Percentiles rank a stretch among this genome's conserved stretches.
phyloP scores from a whole-genome alignment of 2,888 invertebrate species.

The Linyphia triangularis region DNA sequence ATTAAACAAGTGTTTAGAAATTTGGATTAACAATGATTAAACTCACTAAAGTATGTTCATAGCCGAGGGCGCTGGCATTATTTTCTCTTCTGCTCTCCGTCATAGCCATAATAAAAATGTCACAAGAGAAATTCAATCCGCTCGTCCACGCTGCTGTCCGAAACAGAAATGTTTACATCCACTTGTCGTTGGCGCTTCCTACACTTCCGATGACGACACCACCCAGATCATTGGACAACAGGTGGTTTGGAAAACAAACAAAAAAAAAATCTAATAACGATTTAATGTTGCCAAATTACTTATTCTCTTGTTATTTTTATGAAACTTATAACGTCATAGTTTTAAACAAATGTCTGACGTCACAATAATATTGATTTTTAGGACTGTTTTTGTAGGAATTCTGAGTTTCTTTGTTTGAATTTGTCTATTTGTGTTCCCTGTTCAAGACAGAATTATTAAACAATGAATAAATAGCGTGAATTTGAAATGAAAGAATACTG shows the following conservation, averaged over 20 bases:
- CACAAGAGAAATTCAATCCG: slow-evolving; percentile 32
- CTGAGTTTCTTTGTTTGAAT: too few species aligned
- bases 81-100: slow-evolving; percentile 67
- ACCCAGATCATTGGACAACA: background rate
- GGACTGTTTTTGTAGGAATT: too few species aligned
- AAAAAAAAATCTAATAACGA: too few species aligned
- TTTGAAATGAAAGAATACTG: too few species aligned
- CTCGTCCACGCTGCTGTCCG: background rate
- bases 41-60: slow-evolving; percentile 86
- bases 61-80: slow-evolving; percentile 82
- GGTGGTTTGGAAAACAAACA: background rate
- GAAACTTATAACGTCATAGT: too few species aligned
- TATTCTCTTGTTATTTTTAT: too few species aligned
- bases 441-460: too few species aligned
- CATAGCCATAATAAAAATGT: slow-evolving; percentile 32
- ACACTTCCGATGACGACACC: slow-evolving; percentile 18
- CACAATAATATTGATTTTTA: too few species aligned
- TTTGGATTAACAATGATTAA: background rate
- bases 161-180: slow-evolving; percentile 47
- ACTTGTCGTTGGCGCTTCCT: slow-evolving; percentile 32
- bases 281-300: too few species aligned
- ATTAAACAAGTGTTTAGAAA: background rate
- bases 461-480: too few species aligned
- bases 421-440: too few species aligned
- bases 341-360: too few species aligned